Base-by-base conservation (phyloP, 2,888 invertebrate genomes). In the Hipparchia sbordonii region DNA sequence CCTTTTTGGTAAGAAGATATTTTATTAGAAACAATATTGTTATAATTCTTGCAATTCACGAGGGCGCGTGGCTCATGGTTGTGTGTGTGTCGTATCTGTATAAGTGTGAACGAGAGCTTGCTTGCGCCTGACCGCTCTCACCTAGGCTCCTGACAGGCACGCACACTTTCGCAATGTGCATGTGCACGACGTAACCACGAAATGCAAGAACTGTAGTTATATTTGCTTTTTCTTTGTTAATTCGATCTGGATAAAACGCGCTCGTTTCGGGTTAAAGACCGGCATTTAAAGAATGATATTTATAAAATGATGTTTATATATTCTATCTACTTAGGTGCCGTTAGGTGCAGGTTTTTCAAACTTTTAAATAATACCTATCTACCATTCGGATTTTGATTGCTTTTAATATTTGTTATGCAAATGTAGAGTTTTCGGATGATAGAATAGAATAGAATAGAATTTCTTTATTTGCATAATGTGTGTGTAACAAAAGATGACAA, bases 251-350 rank as follows among this genome's bases (percentile, higher is more conserved):
- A 56, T 54, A 5, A 23, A 7, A 54, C 13, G 46, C 13, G 46
- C 10, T 67, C 6, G 13, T 57, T 13, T 57, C 13, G 48, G 67
- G 67, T 67, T 45, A 57, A 57, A 6, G 67, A 67, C 67, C 67
- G 57, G 45, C n/a, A 52, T 66, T 66, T 52, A 54, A n/a, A 33
- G 39, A 66, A 66, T 33, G 46, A 48, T n/a, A 12, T 54, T n/a
- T 56, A 56, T 56, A n/a, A 56, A 13, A 8, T 48, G 48, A 13
- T 57, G 13, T 23, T 13, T 6, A 6, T 12, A 61, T 45, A 61
- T 46, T 8, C 48, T 48, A 48, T 6, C 48, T 48, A 48, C 48
- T 39, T 56, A 48, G 23, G 39, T 46, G 57, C 67, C 67, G 67
- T 67, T 57, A 67, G 46, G 46, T 67, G 45, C 13, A 13, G 54